Percentiles rank a stretch among this genome's conserved stretches.
phyloP scores from a whole-genome alignment of 2,888 invertebrate species.

The Cordilura impudica region DNA sequence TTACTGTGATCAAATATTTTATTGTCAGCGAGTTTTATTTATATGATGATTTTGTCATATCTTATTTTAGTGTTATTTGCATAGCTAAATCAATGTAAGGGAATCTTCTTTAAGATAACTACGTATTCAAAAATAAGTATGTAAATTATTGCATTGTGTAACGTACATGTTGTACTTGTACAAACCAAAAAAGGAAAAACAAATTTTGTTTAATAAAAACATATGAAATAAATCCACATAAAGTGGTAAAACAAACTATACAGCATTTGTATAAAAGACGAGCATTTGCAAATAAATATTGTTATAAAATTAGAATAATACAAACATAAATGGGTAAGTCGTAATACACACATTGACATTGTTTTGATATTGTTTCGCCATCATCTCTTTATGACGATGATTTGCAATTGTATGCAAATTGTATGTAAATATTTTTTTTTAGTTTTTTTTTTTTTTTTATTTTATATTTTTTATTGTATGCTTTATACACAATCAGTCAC shows the following conservation, averaged over 20 bases:
- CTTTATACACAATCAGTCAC: slow-evolving; percentile 58
- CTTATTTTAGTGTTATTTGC: slow-evolving; percentile 11
- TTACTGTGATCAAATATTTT: slow-evolving; percentile 41
- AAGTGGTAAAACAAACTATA: neutral
- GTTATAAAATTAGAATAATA: neutral
- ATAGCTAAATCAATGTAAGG: neutral
- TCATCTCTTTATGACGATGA: neutral
- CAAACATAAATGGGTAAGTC: neutral
- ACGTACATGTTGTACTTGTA: no score
- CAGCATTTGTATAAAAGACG: neutral
- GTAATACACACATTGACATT: neutral
- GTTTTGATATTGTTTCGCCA: neutral
- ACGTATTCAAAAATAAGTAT: neutral
- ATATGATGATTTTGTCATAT: neutral
- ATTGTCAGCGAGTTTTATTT: slow-evolving; percentile 53
- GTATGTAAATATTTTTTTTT: neutral
- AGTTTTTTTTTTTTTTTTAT: neutral
- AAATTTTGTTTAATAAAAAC: neutral
- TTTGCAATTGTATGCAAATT: neutral
- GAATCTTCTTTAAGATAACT: neutral
- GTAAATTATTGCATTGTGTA: no score
- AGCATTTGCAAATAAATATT: neutral
- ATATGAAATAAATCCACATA: neutral
- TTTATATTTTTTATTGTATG: slow-evolving; percentile 13
- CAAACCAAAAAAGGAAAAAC: no score